phyloP scores from a whole-genome alignment of 2,797 vertebrate species.

The Hypotaenidia philippensis region DNA sequence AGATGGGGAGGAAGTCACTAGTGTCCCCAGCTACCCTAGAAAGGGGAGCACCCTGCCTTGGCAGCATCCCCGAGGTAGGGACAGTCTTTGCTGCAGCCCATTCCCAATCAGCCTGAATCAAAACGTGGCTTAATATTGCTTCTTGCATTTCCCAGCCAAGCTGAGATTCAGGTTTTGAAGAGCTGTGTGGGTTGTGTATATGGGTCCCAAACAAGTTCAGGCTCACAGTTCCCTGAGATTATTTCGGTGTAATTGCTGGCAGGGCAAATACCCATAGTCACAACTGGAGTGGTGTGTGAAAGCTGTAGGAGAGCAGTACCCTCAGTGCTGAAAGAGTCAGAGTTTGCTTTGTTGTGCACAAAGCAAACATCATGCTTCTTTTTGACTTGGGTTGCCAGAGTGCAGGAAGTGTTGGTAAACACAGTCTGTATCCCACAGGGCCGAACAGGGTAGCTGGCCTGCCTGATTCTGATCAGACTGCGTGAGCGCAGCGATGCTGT shows the following conservation, averaged over 20 bases:
- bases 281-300: neutral
- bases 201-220: neutral
- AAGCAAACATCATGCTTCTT: neutral
- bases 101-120: neutral
- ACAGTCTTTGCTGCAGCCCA: neutral
- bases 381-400: neutral
- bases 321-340: neutral
- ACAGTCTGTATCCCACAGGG: neutral
- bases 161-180: neutral
- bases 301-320: neutral
- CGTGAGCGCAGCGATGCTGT: neutral
- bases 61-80: neutral
- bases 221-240: neutral
- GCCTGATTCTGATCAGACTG: neutral
- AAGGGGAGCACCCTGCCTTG: neutral
- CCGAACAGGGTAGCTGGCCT: neutral
- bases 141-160: neutral
- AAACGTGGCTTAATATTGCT: neutral
- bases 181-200: neutral
- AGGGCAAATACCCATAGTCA: neutral
- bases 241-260: neutral
- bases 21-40: neutral
- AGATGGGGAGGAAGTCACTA: neutral
- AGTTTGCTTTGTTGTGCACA: neutral
- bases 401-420: constrained; percentile 22